phyloP scores from a whole-genome alignment of 35 echinoderm and acorn worm species.

The Heliocidaris erythrogramma region DNA sequence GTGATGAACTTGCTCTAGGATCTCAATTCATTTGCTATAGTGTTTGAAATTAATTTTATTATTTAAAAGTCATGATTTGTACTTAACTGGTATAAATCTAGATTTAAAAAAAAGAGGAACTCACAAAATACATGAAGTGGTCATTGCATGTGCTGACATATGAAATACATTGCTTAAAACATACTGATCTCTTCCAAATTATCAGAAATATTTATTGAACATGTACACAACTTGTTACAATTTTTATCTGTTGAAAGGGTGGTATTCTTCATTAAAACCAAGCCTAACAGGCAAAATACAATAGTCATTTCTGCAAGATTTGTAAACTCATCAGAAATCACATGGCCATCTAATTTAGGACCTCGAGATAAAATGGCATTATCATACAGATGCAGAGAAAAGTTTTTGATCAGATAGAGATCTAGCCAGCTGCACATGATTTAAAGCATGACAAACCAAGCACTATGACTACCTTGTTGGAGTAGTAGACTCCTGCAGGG shows the following conservation, averaged over 20 bases:
- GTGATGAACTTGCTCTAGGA: too few species aligned
- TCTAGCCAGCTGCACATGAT: not conserved
- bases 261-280: not conserved
- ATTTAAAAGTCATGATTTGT: not conserved
- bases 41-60: too few species aligned
- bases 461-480: not conserved
- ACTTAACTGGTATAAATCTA: not conserved
- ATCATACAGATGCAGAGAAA: not conserved
- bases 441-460: not conserved
- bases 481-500: not conserved
- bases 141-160: not conserved
- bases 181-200: not conserved
- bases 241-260: not conserved
- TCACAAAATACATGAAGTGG: not conserved
- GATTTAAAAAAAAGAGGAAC: not conserved
- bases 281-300: not conserved
- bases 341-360: constrained; percentile 11
- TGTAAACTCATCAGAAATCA: constrained; percentile 10
- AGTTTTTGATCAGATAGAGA: not conserved
- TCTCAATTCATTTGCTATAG: too few species aligned
- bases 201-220: not conserved
- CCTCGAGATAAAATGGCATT: not conserved
- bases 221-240: too few species aligned
- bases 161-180: not conserved
- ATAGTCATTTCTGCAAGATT: constrained; percentile 10